Evolutionary conservation across 1,140 invertebrate genomes (phyloP).

Genomic region (Ditylenchus dipsaci): DNA sequence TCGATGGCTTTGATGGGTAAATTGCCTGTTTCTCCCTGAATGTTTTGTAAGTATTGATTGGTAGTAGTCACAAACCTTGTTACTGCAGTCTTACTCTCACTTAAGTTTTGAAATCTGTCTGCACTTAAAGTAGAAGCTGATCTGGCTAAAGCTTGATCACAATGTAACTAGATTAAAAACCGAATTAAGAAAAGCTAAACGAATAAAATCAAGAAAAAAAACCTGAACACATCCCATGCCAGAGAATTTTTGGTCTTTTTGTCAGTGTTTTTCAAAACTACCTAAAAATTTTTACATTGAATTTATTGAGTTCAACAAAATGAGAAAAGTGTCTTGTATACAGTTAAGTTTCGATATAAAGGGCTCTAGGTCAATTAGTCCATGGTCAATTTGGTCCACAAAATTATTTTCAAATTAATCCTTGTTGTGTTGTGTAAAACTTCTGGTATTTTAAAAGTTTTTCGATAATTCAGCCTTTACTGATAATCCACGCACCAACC

Average conservation of each 20-base stretch:
- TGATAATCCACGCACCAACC: too few relatives aligned
- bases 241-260: constrained; percentile 21
- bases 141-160: constrained; percentile 37
- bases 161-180: constrained; percentile 30
- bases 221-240: constrained; percentile 54
- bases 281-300: constrained; percentile 18
- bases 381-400: too few relatives aligned
- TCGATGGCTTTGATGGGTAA: constrained; percentile 48
- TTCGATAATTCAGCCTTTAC: too few relatives aligned
- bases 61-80: not conserved
- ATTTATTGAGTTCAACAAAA: too few relatives aligned
- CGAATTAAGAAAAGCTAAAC: too few relatives aligned
- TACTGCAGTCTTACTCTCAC: constrained; percentile 15
- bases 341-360: too few relatives aligned
- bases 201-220: too few relatives aligned
- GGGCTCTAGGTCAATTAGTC: too few relatives aligned
- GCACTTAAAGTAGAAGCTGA: not conserved
- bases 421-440: too few relatives aligned
- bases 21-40: constrained; percentile 43
- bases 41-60: not conserved
- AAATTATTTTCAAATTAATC: too few relatives aligned
- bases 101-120: not conserved
- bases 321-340: too few relatives aligned
- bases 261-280: constrained; percentile 25
- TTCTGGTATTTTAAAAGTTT: too few relatives aligned